Evolutionary conservation across 35 echinoderm and acorn worm species (phyloP).

Genomic region (Amphiura filiformis): DNA sequence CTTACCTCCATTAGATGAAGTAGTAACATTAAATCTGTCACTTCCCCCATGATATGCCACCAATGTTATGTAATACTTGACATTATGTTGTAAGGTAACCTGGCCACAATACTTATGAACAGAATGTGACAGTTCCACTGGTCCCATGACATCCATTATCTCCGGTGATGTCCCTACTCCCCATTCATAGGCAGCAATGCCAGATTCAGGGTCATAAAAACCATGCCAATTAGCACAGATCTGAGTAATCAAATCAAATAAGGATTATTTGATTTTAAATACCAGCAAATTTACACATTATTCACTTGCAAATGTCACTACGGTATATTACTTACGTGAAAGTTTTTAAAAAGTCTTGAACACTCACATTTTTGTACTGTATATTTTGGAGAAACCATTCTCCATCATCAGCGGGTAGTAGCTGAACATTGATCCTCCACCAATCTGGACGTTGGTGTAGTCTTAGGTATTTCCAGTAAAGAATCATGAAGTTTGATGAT

Average conservation of each 20-base stretch:
- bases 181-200: conserved; percentile 31
- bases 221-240: conserved; percentile 47
- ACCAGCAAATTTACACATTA: no score
- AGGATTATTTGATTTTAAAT: no score
- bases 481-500: no score
- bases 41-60: conserved; percentile 47
- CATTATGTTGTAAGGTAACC: conserved; percentile 34
- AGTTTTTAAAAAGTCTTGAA: no score
- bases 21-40: conserved; percentile 29
- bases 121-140: conserved; percentile 8
- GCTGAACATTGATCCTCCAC: no score
- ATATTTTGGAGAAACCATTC: no score
- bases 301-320: no score
- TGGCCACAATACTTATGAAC: not conserved
- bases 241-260: not conserved
- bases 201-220: conserved; percentile 35
- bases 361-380: no score
- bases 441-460: no score
- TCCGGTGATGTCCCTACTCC: conserved; percentile 29
- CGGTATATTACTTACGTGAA: no score
- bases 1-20: conserved; percentile 54
- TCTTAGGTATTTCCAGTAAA: no score
- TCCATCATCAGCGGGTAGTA: no score
- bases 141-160: not conserved
- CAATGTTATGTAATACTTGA: conserved; percentile 40